A percentile compares a stretch with the other conserved stretches of the same genome.
phyloP scores from a whole-genome alignment of 2,797 vertebrate species.

The Xerus rutilus region DNA sequence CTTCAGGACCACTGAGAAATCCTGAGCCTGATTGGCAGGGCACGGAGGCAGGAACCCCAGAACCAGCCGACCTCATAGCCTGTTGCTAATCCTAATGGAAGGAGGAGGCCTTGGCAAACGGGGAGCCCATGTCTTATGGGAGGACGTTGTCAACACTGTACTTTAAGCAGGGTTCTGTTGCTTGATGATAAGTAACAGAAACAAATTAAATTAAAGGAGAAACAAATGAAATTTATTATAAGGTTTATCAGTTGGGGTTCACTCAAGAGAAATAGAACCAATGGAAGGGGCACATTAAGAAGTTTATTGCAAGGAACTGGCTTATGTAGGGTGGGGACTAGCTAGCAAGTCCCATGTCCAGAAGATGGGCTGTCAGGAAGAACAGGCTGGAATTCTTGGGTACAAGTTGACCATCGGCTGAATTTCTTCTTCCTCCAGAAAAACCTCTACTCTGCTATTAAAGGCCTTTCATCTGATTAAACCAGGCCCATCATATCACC shows the following conservation, averaged over 20 bases:
- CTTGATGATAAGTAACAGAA: background rate
- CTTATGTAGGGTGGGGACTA: background rate
- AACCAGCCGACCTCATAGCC: background rate
- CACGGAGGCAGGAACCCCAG: background rate
- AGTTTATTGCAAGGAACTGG: background rate
- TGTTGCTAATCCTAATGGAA: background rate
- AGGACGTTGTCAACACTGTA: background rate
- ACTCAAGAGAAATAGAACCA: background rate
- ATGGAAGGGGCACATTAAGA: background rate
- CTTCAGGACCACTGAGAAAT: conserved; percentile 27
- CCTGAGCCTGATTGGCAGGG: background rate
- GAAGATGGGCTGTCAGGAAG: background rate
- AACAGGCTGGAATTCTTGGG: background rate
- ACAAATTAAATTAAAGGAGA: background rate
- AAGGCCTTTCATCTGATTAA: background rate
- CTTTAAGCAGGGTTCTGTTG: background rate
- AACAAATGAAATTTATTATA: background rate
- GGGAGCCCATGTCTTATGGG: background rate
- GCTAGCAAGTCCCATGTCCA: background rate
- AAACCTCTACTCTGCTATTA: background rate
- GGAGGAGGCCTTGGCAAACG: background rate
- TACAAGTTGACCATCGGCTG: background rate
- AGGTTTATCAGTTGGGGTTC: background rate
- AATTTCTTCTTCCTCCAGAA: background rate
- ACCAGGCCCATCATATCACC: background rate